Conservation (phyloP, 2,113 vertebrate genomes). For the Polyodon spathula region DNA sequence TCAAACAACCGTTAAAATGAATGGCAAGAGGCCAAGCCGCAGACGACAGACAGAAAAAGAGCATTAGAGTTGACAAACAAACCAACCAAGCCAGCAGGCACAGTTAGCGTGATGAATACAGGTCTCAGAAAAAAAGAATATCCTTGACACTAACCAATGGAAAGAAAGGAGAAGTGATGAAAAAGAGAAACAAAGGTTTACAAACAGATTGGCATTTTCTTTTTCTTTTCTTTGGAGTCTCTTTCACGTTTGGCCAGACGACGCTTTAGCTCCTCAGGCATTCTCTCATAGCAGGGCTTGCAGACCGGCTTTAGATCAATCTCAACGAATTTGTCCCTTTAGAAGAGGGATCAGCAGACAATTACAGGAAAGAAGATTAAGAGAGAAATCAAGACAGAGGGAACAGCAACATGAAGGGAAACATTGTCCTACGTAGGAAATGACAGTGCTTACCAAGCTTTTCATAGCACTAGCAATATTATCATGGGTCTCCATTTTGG, state of each 20-base stretch:
- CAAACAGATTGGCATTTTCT: slow-evolving; percentile 88
- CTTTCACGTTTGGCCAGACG: slow-evolving; percentile 82
- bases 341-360: slow-evolving; percentile 39
- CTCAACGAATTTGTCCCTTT: slow-evolving; percentile 98
- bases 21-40: neutral
- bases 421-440: no score
- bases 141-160: slow-evolving; percentile 70
- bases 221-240: slow-evolving; percentile 86
- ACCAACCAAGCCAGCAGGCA: neutral
- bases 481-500: no score
- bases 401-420: no score
- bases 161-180: slow-evolving; percentile 47
- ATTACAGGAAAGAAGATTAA: slow-evolving; percentile 31
- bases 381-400: slow-evolving; percentile 32
- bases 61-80: slow-evolving; percentile 7
- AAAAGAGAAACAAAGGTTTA: slow-evolving; percentile 60
- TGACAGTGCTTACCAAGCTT: no score
- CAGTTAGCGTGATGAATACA: neutral
- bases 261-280: slow-evolving; percentile 91
- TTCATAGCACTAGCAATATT: no score
- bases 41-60: neutral
- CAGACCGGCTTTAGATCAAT: slow-evolving; percentile 97
- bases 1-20: no score
- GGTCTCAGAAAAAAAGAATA: slow-evolving; percentile 21
- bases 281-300: slow-evolving; percentile 92